Base-by-base conservation (phyloP, 2,888 invertebrate species). In the Aphodius granarius region DNA sequence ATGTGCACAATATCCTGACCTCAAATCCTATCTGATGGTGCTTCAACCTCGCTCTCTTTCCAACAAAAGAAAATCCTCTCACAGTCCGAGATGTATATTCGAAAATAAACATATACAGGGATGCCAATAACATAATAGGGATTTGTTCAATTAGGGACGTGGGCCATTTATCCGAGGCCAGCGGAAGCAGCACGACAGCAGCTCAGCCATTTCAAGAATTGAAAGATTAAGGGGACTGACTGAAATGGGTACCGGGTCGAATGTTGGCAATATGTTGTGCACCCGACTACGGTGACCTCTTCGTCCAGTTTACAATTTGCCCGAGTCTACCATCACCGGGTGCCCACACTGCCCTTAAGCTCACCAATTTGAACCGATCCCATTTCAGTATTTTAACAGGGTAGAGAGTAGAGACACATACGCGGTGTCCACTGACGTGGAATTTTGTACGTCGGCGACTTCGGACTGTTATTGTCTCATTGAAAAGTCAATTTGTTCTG, bases 141-240 rank as follows among this genome's bases (percentile, higher is more conserved):
- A 72, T 72, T 72, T 72, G 72, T 63, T 72, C 72, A 72, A 72
- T 72, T 72, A 72, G 72, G 72, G 19, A 63, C 19, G 63, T 63
- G 21, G 18, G 21, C 63, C 63, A 72, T 63, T 18, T 63, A 72
- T 20, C 21, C 15, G 63, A 62, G 72, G 72, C 19, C 68, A 21
- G 13, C 22, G 21, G 68, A 22, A 21, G 15, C 68, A 9, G n/a
- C n/a, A 13, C 43, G 22, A 20, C 68, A 63, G 63, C n/a, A 63
- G 63, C 62, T 20, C 63, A 21, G 72, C 63, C 72, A 63, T 72
- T 72, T 21, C 72, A 72, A 72, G 72, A 72, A 72, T 72, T 72
- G 72, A 72, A 72, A 72, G 72, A 72, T 72, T 72, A 72, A 63
- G 63, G 71, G 21, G 68, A 68, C 43, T 43, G 43, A 1, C 43